Percentiles rank a stretch among this genome's conserved stretches.
These are phyloP conservation scores for Dicerorhinus sumatrensis DNA, from an alignment of 2,113 vertebrate genomes.

Conservation along the genomic window DNA sequence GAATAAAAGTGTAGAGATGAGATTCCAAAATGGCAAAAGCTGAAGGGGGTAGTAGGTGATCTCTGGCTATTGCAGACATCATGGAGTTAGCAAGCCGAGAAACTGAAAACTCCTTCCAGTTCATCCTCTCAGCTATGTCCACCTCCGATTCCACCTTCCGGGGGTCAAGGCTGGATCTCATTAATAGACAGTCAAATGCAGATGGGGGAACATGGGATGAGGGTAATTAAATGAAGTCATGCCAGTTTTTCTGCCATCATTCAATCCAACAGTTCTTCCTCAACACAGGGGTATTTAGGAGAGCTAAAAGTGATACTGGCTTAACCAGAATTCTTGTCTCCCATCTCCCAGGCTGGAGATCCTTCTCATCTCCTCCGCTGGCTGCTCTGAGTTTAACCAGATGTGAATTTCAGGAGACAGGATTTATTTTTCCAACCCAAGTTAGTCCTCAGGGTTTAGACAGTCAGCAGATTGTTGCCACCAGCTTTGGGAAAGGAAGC, in stretches of 20 bases:
- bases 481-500: slow-evolving; percentile 5
- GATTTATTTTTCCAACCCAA: slow-evolving; percentile 4
- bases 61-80: neutral
- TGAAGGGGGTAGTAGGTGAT: neutral
- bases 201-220: accelerated
- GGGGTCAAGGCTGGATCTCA: neutral
- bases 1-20: neutral
- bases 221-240: neutral
- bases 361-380: neutral
- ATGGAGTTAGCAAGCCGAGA: neutral
- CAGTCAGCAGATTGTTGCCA: slow-evolving; percentile 11
- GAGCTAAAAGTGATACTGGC: neutral
- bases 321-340: neutral
- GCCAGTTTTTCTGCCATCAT: neutral
- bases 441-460: neutral
- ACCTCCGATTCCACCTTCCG: neutral
- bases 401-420: neutral
- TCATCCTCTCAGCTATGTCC: neutral
- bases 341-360: neutral
- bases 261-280: neutral
- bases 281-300: neutral
- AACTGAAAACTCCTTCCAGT: neutral
- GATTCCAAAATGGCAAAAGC: neutral
- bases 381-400: neutral
- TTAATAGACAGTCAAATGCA: neutral